phyloP scores from a whole-genome alignment of 1,140 invertebrate species.

The Cotesia vestalis region DNA sequence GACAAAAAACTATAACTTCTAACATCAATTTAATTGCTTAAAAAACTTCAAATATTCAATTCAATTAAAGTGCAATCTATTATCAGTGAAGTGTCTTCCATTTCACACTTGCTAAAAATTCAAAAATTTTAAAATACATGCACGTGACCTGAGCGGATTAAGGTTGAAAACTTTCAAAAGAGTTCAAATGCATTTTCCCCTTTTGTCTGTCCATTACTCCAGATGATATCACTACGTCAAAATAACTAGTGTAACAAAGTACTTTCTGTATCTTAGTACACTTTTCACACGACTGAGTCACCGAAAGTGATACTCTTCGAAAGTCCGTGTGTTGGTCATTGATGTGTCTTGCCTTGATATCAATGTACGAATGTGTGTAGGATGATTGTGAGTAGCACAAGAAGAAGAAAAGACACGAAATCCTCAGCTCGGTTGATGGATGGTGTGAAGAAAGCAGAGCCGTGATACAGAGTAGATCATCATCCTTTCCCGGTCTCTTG shows the following conservation, averaged over 20 bases:
- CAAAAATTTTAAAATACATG: no score
- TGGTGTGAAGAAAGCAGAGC: constrained; percentile 27
- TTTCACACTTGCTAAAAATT: no score
- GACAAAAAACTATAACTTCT: no score
- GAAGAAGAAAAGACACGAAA: constrained; percentile 34
- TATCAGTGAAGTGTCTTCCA: no score
- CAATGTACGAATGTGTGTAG: constrained; percentile 5
- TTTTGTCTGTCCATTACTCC: no score
- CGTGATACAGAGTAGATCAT: constrained; percentile 15
- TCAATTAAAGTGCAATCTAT: no score
- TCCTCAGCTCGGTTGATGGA: constrained; percentile 37
- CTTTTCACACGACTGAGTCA: constrained; percentile 8
- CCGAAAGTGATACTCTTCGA: background rate
- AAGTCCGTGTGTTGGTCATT: background rate
- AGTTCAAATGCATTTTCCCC: no score
- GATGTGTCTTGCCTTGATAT: background rate
- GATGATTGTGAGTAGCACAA: background rate
- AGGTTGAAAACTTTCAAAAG: no score
- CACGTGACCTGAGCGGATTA: no score
- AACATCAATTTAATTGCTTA: no score
- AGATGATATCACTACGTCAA: no score
- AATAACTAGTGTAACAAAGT: background rate
- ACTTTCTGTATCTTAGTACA: background rate
- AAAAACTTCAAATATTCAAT: no score
- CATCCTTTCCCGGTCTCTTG: constrained; percentile 21